Conservation (phyloP, 2,797 vertebrate species). For the Austrolebias charrua region DNA sequence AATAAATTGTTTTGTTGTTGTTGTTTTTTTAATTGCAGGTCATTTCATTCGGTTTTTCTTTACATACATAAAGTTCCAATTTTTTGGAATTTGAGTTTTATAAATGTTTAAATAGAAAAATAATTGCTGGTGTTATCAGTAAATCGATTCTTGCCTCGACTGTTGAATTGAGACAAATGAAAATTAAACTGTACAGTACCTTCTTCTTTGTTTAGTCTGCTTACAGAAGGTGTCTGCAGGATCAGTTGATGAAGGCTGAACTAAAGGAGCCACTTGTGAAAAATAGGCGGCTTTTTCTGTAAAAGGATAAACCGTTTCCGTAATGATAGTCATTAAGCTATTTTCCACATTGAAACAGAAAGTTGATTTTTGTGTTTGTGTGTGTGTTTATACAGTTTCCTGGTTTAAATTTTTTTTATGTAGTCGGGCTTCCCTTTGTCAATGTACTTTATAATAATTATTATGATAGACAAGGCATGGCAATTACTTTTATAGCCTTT, state of each 20-base stretch:
- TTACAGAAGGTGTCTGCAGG: constrained; percentile 19
- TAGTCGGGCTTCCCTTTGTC: neutral
- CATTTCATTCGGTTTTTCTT: no score
- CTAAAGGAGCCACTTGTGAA: constrained; percentile 25
- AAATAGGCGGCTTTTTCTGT: constrained; percentile 39
- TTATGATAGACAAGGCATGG: neutral
- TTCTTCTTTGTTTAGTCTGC: constrained; percentile 5
- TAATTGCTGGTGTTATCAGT: neutral
- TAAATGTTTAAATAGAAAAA: neutral
- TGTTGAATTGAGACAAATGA: neutral
- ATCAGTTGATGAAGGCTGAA: constrained; percentile 15
- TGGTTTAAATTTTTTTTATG: constrained; percentile 45
- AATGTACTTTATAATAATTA: neutral
- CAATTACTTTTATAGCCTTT: no score
- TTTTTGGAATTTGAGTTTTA: neutral
- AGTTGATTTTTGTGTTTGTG: constrained; percentile 59
- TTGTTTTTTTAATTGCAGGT: neutral
- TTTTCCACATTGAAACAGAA: constrained; percentile 58
- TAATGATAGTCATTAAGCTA: constrained; percentile 36
- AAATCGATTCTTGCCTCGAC: no score
- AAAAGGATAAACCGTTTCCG: constrained; percentile 20
- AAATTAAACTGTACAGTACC: neutral
- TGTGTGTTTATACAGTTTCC: constrained; percentile 32
- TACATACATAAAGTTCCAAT: no score
- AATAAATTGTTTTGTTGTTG: no score